Conservation (phyloP, 2,888 invertebrate genomes). For the Portevinia maculata region DNA sequence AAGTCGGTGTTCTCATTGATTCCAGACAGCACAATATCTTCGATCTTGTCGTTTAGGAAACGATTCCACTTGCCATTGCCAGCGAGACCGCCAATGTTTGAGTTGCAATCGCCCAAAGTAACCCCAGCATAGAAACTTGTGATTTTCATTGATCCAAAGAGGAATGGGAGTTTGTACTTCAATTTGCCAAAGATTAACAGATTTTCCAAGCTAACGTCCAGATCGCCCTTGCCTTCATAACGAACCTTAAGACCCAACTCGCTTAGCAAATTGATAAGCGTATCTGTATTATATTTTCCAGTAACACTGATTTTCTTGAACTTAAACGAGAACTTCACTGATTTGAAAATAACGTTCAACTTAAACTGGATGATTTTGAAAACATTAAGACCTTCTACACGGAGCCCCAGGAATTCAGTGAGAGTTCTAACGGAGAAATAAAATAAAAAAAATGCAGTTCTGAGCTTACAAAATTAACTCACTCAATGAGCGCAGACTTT, state of each 20-base stretch:
- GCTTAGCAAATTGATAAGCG: constrained; percentile 77
- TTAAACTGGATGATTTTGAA: constrained; percentile 78
- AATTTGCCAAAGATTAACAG: constrained; percentile 77
- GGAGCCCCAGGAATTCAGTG: constrained; percentile 77
- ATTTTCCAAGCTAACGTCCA: constrained; percentile 78
- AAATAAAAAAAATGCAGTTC: neutral
- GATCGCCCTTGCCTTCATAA: constrained; percentile 78
- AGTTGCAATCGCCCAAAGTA: constrained; percentile 77
- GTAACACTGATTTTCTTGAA: constrained; percentile 78
- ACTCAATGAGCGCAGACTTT: constrained; percentile 42
- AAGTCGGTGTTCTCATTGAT: constrained; percentile 79
- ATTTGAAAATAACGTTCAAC: constrained; percentile 77
- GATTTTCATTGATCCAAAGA: constrained; percentile 78
- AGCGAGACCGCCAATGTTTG: constrained; percentile 78
- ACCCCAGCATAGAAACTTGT: constrained; percentile 76
- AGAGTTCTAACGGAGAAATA: constrained; percentile 74
- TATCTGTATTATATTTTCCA: constrained; percentile 78
- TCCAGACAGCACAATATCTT: constrained; percentile 77
- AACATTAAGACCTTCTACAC: constrained; percentile 79
- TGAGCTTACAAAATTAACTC: constrained; percentile 28
- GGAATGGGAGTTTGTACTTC: constrained; percentile 78
- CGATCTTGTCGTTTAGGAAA: constrained; percentile 78
- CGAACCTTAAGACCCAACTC: constrained; percentile 78
- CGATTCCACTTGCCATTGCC: constrained; percentile 77
- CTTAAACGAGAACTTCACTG: constrained; percentile 78